Conservation (phyloP, 2,888 invertebrate species). For the Chironomus riparius region DNA sequence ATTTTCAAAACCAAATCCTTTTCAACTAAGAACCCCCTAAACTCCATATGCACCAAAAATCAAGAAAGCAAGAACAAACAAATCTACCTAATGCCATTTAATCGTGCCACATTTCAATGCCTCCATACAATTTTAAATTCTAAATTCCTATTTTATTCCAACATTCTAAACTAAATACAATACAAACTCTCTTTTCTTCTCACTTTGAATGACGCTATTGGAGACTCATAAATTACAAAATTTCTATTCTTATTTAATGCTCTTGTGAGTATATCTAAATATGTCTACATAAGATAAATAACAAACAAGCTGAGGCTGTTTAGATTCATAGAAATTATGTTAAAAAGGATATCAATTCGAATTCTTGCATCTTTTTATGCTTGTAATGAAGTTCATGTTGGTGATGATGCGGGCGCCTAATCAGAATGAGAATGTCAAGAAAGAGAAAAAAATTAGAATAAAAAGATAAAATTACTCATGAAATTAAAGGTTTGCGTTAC, state of each 20-base stretch:
- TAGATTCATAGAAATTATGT: background rate
- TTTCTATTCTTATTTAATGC: background rate
- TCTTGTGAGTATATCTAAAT: background rate
- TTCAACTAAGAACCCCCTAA: background rate
- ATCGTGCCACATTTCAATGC: constrained; percentile 3
- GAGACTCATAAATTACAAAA: constrained; percentile 21
- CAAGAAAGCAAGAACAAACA: too few species aligned
- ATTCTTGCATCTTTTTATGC: background rate
- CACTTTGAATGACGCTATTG: background rate
- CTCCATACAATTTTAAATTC: background rate
- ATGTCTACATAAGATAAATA: constrained; percentile 15
- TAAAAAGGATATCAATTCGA: background rate
- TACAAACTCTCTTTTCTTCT: background rate
- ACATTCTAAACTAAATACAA: too few species aligned
- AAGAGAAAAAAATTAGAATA: too few species aligned
- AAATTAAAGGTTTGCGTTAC: too few species aligned
- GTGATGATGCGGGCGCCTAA: background rate
- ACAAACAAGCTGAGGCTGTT: background rate
- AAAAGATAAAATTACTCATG: too few species aligned
- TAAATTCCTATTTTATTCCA: background rate
- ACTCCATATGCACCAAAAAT: background rate
- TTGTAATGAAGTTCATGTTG: background rate
- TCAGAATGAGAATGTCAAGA: background rate
- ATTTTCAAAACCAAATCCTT: too few species aligned
- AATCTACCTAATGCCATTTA: background rate